phyloP scores from a whole-genome alignment of 2,113 vertebrate species.

The Irena cyanogastra region DNA sequence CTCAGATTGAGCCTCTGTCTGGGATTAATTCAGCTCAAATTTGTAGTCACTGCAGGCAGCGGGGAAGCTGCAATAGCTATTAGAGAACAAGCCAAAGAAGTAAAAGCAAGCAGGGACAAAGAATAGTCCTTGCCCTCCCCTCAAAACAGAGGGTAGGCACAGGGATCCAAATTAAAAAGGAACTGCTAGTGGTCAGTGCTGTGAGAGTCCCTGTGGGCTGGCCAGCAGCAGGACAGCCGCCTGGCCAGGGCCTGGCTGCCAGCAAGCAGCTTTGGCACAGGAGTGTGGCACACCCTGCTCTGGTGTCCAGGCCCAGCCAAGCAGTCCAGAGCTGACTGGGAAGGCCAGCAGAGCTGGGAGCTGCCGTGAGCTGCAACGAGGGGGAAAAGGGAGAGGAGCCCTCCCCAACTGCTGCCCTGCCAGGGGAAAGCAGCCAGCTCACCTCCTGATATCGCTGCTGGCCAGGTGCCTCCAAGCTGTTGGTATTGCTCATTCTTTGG shows the following conservation, averaged over 20 bases:
- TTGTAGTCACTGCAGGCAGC: constrained; percentile 33
- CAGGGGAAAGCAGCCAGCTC: background rate
- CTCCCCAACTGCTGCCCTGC: background rate
- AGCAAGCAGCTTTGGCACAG: background rate
- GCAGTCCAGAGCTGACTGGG: background rate
- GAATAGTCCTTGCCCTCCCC: background rate
- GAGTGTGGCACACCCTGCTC: constrained; percentile 19
- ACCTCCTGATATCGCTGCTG: background rate
- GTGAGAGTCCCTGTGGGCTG: background rate
- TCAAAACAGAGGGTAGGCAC: background rate
- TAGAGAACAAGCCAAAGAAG: constrained; percentile 32
- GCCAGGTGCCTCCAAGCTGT: background rate
- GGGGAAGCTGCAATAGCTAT: constrained; percentile 45
- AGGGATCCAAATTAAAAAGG: background rate
- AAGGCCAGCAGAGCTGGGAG: background rate
- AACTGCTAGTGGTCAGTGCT: background rate
- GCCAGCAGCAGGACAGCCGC: background rate
- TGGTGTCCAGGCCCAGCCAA: background rate
- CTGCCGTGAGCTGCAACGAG: fast-evolving
- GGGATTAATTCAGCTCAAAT: constrained; percentile 58
- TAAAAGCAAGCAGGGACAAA: constrained; percentile 39
- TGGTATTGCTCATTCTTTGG: background rate
- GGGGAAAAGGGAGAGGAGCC: background rate
- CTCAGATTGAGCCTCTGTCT: constrained; percentile 29
- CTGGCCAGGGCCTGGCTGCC: background rate